These are phyloP conservation scores for Thumatha senex DNA, from an alignment of 2,888 invertebrate species.

Conservation along the genomic window DNA sequence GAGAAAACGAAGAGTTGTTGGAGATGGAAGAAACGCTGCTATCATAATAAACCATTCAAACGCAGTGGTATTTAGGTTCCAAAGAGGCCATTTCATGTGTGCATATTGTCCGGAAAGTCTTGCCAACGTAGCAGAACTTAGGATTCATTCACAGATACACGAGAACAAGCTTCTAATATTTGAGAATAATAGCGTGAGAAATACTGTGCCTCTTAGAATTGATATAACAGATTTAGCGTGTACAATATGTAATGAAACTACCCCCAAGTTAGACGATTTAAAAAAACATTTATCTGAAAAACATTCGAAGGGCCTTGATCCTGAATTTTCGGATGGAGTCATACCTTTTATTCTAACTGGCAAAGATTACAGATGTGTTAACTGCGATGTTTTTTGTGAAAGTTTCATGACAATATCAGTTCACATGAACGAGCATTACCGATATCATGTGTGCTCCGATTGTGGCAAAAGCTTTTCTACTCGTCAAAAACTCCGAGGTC, in stretches of 20 bases:
- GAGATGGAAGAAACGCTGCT: constrained; percentile 60
- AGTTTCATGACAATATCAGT: constrained; percentile 52
- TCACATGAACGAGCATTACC: constrained; percentile 77
- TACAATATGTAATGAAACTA: constrained; percentile 41
- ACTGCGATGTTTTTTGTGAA: constrained; percentile 48
- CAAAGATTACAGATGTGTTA: constrained; percentile 53
- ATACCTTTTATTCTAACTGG: constrained; percentile 57
- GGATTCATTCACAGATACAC: constrained; percentile 18
- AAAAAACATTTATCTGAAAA: constrained; percentile 49
- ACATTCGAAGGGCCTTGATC: constrained; percentile 43
- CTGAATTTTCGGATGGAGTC: constrained; percentile 52
- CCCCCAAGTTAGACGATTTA: constrained; percentile 40
- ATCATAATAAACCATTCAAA: constrained; percentile 60
- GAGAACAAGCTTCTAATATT: constrained; percentile 1
- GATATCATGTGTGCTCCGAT: constrained; percentile 64
- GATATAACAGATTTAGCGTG: constrained; percentile 60
- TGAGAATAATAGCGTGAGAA: constrained; percentile 38
- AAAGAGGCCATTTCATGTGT: constrained; percentile 63
- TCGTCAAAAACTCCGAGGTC: constrained; percentile 65
- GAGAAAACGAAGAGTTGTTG: constrained; percentile 45
- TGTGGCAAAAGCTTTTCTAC: constrained; percentile 76
- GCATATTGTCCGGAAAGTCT: constrained; percentile 54
- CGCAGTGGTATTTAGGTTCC: constrained; percentile 61
- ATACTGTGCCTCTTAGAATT: constrained; percentile 58
- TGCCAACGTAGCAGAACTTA: constrained; percentile 44